Conservation (phyloP, 2,797 vertebrate species). For the Darevskia nairensis region DNA sequence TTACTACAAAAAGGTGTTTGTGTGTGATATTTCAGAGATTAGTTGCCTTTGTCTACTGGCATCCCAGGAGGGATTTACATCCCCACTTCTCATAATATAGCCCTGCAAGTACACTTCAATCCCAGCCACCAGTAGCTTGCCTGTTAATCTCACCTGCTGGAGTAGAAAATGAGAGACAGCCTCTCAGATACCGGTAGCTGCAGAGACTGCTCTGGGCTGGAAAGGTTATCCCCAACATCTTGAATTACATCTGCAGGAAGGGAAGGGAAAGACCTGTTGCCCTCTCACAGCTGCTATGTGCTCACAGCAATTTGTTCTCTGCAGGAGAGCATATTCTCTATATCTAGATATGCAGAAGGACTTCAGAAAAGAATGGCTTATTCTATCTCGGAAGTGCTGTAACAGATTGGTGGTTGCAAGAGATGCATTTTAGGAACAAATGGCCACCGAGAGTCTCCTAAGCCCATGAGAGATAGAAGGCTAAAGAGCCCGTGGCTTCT, state of each 20-base stretch:
- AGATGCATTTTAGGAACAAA: neutral
- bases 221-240: constrained; percentile 47
- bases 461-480: neutral
- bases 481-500: neutral
- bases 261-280: constrained; percentile 18
- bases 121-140: constrained; percentile 29
- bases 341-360: constrained; percentile 40
- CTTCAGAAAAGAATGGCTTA: neutral
- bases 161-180: constrained; percentile 38
- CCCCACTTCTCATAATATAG: constrained; percentile 41
- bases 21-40: neutral
- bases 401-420: constrained; percentile 3
- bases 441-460: neutral
- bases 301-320: constrained; percentile 27
- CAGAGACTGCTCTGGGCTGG: constrained; percentile 39
- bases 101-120: constrained; percentile 45
- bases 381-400: neutral
- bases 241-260: constrained; percentile 48
- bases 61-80: constrained; percentile 57
- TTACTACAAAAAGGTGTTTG: neutral
- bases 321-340: constrained; percentile 44
- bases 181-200: constrained; percentile 30
- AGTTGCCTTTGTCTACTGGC: constrained; percentile 18
- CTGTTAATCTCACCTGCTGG: constrained; percentile 54
- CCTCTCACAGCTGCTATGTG: neutral